Evolutionary conservation across 2,888 invertebrate genomes (phyloP).

Genomic region (Noctuana brunneofusca): DNA sequence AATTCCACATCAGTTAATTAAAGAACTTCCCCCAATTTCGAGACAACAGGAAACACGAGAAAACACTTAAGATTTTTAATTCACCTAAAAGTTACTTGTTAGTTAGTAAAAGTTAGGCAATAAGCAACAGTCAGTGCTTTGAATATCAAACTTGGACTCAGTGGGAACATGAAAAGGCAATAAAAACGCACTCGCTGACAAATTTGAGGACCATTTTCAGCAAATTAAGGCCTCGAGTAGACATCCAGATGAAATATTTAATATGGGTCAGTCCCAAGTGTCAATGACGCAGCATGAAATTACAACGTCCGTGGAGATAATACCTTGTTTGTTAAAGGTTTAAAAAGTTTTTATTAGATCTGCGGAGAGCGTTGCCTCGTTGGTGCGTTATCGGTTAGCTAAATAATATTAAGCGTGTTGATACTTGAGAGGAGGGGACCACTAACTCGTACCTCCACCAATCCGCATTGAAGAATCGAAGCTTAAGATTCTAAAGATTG

Average conservation of each 20-base stretch:
- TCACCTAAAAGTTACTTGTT: slow-evolving; percentile 16
- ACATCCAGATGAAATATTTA: slow-evolving; percentile 26
- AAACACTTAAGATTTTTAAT: slow-evolving; percentile 29
- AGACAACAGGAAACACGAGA: slow-evolving; percentile 19
- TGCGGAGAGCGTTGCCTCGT: not conserved
- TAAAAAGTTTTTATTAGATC: not conserved
- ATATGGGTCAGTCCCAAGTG: slow-evolving; percentile 11
- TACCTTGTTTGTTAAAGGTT: slow-evolving; percentile 4
- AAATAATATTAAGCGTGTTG: no score
- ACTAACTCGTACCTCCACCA: no score
- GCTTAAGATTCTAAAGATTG: no score
- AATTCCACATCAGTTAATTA: slow-evolving; percentile 7
- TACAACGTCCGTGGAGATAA: slow-evolving; percentile 7
- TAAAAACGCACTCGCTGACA: slow-evolving; percentile 19
- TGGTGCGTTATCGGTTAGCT: not conserved
- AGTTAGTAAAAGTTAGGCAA: slow-evolving; percentile 20
- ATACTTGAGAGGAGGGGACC: no score
- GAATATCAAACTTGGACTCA: slow-evolving; percentile 12
- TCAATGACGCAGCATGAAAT: slow-evolving; percentile 16
- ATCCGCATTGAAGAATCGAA: no score
- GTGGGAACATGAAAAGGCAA: slow-evolving; percentile 25
- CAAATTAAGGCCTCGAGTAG: slow-evolving; percentile 11
- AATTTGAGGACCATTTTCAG: slow-evolving; percentile 25
- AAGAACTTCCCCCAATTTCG: slow-evolving; percentile 2
- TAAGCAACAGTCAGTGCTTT: slow-evolving; percentile 18